Evolutionary conservation across 2,797 vertebrate genomes (phyloP), one percentile per base, ranked within the genome.

Genomic region (Presbytis comata): DNA sequence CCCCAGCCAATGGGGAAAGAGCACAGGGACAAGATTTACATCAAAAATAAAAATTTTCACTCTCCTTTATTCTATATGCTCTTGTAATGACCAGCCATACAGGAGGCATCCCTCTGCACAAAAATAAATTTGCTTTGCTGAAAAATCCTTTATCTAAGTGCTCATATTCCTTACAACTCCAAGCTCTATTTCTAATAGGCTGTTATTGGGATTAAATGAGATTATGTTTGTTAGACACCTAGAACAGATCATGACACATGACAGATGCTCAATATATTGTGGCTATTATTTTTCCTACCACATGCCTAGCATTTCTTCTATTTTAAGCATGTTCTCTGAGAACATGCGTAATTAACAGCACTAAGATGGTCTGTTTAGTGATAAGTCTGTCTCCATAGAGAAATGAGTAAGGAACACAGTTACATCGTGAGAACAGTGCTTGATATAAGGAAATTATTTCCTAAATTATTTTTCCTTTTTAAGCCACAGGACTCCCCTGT

Each of bases 241-340:
- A 67, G 22, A 41, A 64, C 30, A 30, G 16, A 64, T 41, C 1
- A 10, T 6, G 14, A 24, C 10, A 4, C 39, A 46, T 11, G 33
- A 95, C 21, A 76, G 39, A 70, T 19, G 22, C 8, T 89, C 81
- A 89, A 19, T 12, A 81, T 44, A 59, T 11, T 30, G 22, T 91
- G 61, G 48, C 55, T 55, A 85, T 53, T 39, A 44, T 87, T 44
- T 81, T 59, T 82, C 55, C 30, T 70, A 55, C 24, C 36, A 91
- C 36, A 41, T 22, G 50, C 89, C 39, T 82, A 83, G n/a, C 28
- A 85, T 82, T 50, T 88, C 80, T 93, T n/a, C 61, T 57, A 39
- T 83, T 90, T 78, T 36, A 84, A 88, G 53, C 26, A 46, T 74
- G 64, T 86, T 84, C 39, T 94, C 89, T 76, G 59, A 92, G 95